Base-by-base conservation (phyloP, 2,888 invertebrate genomes). In the Alsophila aescularia region DNA sequence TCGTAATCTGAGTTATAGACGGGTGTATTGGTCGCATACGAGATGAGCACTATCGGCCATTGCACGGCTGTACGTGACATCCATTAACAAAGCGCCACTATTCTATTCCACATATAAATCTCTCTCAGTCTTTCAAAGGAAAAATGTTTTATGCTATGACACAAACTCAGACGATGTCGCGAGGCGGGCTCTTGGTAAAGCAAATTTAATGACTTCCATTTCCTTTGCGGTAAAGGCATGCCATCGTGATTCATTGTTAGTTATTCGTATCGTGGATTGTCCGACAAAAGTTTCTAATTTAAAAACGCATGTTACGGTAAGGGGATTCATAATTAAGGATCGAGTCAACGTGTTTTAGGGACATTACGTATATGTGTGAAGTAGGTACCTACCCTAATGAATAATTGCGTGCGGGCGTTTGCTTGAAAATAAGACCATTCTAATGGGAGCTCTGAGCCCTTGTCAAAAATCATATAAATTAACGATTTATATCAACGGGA, bases 11-110 rank as follows among this genome's bases (percentile, higher is more conserved):
- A 85, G 76, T 83, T 83, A 84, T 81, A 72, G 77, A 66, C 64
- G 73, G 67, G 75, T 75, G 74, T 79, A 78, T 75, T 72, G 73
- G 75, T 70, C 69, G 86, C 81, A 84, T 83, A 83, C 83, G 63
- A 78, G 79, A 79, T 81, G 77, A 79, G 76, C 70, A 70, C 74
- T 79, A 81, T 83, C 79, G 80, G 75, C 70, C 79, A 81, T 76
- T 79, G 79, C 79, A 83, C 75, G 75, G 60, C 60, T 69, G 71
- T 67, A 79, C 85, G 85, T 85, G 85, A 78, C 79, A 66, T 61
- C 66, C 75, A 79, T 82, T 60, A 59, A 72, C 68, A 77, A 77
- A 70, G 66, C 70, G 64, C 68, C 64, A 76, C 72, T 76, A n/a
- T n/a, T n/a, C n/a, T n/a, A n/a, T n/a, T n/a, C n/a, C n/a, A n/a